Percentiles rank a stretch among this genome's conserved stretches.
Evolutionary conservation across 2,797 vertebrate genomes (phyloP).

Genomic region (Pantherophis alleghaniensis): DNA sequence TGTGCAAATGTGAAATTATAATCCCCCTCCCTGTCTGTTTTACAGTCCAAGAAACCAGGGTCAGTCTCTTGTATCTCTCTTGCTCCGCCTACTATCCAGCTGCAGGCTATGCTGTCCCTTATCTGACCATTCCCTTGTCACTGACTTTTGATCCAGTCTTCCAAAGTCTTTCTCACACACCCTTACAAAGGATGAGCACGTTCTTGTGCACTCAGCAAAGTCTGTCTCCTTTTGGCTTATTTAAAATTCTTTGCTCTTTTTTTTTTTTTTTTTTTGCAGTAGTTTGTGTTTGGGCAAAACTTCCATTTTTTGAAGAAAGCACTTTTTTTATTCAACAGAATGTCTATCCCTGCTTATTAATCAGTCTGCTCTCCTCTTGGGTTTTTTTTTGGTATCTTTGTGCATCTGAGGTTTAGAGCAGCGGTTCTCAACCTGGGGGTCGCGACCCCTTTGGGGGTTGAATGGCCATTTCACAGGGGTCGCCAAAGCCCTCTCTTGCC

Average conservation of each 20-base stretch:
- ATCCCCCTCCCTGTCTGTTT: neutral
- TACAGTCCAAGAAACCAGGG: neutral
- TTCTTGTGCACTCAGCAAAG: neutral
- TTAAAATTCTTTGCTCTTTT: neutral
- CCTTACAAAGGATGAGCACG: neutral
- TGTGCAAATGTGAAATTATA: neutral
- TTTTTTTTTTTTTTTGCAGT: neutral
- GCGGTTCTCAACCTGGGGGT: too few relatives aligned
- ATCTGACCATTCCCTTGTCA: neutral
- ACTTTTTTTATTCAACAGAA: neutral
- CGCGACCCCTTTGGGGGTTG: too few relatives aligned
- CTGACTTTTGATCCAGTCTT: neutral
- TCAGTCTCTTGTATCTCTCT: neutral
- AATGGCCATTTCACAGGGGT: too few relatives aligned
- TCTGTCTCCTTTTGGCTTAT: neutral
- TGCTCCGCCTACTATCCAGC: neutral
- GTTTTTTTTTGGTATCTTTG: neutral
- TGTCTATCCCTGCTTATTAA: neutral
- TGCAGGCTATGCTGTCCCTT: neutral
- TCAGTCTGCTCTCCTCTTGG: neutral
- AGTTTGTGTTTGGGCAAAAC: neutral
- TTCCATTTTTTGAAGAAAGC: neutral
- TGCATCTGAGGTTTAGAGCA: neutral
- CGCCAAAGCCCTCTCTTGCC: too few relatives aligned
- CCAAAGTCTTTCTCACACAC: neutral